phyloP scores from a whole-genome alignment of 2,888 invertebrate genomes.

The Leptinotarsa juncta region DNA sequence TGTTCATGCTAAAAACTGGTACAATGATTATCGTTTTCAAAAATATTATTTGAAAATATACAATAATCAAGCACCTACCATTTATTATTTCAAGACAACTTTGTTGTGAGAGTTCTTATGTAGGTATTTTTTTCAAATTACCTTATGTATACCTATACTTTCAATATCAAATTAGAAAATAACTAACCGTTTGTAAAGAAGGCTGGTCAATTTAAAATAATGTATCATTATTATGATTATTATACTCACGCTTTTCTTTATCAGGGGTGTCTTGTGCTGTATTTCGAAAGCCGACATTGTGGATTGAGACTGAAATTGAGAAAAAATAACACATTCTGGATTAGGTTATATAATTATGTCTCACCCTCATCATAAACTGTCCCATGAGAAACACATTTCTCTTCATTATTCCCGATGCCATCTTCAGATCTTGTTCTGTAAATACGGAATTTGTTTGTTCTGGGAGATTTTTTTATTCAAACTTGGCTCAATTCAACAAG shows the following conservation, averaged over 20 bases:
- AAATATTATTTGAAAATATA: no score
- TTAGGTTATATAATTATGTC: conserved; percentile 53
- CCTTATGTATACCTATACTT: no score
- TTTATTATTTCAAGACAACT: no score
- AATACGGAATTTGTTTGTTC: neutral
- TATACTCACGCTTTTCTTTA: conserved; percentile 68
- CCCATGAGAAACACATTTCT: conserved; percentile 29
- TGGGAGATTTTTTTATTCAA: neutral
- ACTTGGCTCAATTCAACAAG: neutral
- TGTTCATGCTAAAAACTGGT: no score
- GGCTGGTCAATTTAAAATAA: no score
- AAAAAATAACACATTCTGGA: conserved; percentile 42
- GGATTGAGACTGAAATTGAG: conserved; percentile 62
- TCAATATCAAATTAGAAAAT: no score
- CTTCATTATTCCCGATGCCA: conserved; percentile 38
- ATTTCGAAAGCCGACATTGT: conserved; percentile 76
- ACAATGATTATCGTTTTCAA: no score
- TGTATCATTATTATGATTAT: no score
- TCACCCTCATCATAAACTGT: conserved; percentile 51
- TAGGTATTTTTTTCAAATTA: no score
- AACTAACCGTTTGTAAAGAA: no score
- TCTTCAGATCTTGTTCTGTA: conserved; percentile 6
- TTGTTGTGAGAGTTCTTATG: no score
- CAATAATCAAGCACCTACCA: no score
- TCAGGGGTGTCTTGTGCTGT: conserved; percentile 70